phyloP scores from a whole-genome alignment of 2,888 invertebrate species.

The Orthonychiurus folsomi region DNA sequence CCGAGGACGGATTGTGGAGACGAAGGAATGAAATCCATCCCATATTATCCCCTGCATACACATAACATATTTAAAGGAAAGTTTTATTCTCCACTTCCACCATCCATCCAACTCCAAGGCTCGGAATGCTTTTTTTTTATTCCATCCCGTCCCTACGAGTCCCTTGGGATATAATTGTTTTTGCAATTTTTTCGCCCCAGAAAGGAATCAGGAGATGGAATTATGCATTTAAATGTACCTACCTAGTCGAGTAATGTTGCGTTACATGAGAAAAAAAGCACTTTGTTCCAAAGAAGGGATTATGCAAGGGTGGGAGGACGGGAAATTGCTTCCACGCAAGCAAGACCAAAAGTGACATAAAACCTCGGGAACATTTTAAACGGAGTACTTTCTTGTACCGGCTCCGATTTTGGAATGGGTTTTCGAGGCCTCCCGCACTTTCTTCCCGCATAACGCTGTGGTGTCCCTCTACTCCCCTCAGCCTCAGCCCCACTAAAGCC shows the following conservation, averaged over 20 bases:
- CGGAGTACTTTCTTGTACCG: too few relatives aligned
- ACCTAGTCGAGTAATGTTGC: neutral
- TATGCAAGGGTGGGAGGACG: constrained; percentile 2
- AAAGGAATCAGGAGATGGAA: constrained; percentile 22
- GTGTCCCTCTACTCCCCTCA: neutral
- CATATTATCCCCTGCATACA: constrained; percentile 1
- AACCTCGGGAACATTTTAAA: neutral
- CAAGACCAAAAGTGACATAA: neutral
- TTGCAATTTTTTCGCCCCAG: constrained; percentile 33
- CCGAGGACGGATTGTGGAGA: neutral
- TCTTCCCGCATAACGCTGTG: constrained; percentile 4
- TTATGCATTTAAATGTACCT: constrained; percentile 38
- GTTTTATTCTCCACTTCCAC: neutral
- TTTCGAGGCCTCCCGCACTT: constrained; percentile 9
- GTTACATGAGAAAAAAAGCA: constrained; percentile 3
- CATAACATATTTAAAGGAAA: neutral
- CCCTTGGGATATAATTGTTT: constrained; percentile 40
- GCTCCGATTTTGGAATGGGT: constrained; percentile 1
- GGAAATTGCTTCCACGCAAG: neutral
- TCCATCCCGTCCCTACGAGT: constrained; percentile 24
- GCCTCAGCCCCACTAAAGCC: too few relatives aligned
- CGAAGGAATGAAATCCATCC: neutral
- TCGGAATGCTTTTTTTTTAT: constrained; percentile 10
- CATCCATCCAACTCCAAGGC: neutral
- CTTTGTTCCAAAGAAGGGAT: constrained; percentile 4